Evolutionary conservation across 2,888 invertebrate genomes (phyloP), one percentile per base, ranked within the genome.

Genomic region (Ophion slaviceki): DNA sequence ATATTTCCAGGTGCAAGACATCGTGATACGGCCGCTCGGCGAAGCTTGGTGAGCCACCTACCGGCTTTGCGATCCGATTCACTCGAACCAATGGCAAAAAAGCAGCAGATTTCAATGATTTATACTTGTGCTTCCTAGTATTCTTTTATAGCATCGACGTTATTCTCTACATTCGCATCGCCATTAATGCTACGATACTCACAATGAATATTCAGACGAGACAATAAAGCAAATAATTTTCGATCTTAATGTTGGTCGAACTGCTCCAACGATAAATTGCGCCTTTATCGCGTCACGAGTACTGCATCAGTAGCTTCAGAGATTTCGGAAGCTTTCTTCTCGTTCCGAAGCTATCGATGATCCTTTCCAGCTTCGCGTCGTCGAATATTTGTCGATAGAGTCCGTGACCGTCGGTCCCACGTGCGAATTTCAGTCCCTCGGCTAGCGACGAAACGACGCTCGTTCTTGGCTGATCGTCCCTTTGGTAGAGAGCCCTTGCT

Each of bases 21-120:
- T 92, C 20, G 84, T 90, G 40, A 87, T 92, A 53, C 90, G 92
- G 62, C 91, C 92, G 28, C 62, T 92, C n/a, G 92, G 91, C 2
- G 92, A 92, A 82, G 87, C 89, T 72, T 92, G 92, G 92, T 92
- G 81, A 86, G 53, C 53, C 53, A 85, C 45, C 57, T 6, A 57
- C n/a, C 36, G 8, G 36, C 61, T 57, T 57, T n/a, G 11, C 8
- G 76, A 66, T 28, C 67, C 20, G 5, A 81, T 77, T 36, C 68
- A 59, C 53, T 28, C 45, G 57, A 81, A 45, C 66, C 11, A 72
- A 77, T 36, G 47, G 24, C 24, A 40, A 70, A 62, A n/a, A 45
- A 40, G 40, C 11, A 24, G 7, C 1, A 61, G 2, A 3, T 67
- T 40, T 67, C 10, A 40, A n/a, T 24, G 7, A 47, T 40, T 2